These are phyloP conservation scores for Sebastes itinus DNA, from an alignment of 2,797 vertebrate species.

Conservation along the genomic window DNA sequence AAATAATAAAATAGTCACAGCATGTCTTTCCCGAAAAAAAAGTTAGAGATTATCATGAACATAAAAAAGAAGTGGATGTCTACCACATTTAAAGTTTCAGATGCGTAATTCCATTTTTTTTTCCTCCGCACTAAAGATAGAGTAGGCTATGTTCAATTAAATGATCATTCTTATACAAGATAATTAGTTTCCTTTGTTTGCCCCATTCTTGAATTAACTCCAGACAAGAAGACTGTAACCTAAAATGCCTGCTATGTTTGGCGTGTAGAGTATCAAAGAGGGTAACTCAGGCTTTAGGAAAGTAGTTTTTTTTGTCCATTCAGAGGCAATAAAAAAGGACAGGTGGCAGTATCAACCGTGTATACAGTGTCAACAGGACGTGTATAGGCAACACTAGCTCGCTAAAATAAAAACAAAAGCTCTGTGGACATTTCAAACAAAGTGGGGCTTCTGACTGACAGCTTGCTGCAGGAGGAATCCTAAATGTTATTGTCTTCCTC, in stretches of 20 bases:
- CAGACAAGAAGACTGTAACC: background rate
- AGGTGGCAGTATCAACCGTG: conserved; percentile 72
- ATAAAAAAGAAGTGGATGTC: background rate
- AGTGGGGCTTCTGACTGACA: conserved; percentile 34
- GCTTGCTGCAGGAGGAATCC: background rate
- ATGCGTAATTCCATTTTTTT: background rate
- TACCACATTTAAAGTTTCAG: background rate
- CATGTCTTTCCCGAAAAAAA: background rate
- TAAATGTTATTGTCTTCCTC: background rate
- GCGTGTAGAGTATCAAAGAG: conserved; percentile 38
- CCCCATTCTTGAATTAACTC: background rate
- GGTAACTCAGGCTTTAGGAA: conserved; percentile 35
- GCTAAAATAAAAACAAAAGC: conserved; percentile 77
- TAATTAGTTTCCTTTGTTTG: background rate
- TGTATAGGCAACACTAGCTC: conserved; percentile 83
- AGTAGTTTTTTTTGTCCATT: conserved; percentile 54
- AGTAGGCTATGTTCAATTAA: background rate
- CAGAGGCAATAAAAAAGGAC: conserved; percentile 62
- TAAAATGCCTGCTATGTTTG: conserved; percentile 2
- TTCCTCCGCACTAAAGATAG: fast-evolving
- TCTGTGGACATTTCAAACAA: conserved; percentile 84
- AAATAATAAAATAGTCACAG: background rate
- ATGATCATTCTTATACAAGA: background rate
- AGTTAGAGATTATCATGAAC: background rate
- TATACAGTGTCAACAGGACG: conserved; percentile 83